phyloP scores from a whole-genome alignment of 2,797 vertebrate species.

The Mormyrops attenuatus region DNA sequence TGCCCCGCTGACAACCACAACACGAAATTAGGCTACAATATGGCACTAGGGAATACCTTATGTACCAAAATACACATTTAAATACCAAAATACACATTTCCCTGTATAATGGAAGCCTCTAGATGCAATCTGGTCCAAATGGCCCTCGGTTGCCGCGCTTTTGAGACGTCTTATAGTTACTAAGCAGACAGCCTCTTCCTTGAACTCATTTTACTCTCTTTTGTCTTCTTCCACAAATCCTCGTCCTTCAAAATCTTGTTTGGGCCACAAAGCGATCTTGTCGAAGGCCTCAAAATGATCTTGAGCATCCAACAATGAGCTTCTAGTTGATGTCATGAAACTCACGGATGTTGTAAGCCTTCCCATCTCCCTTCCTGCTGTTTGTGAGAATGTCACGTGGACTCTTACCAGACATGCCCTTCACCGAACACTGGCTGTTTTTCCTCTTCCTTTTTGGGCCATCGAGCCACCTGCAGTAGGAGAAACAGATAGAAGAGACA shows the following conservation, averaged over 20 bases:
- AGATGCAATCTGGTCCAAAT: neutral
- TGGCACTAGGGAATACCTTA: neutral
- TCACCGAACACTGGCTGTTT: constrained; percentile 98
- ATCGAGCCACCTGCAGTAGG: constrained; percentile 87
- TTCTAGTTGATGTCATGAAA: neutral
- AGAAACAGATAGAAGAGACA: constrained; percentile 10
- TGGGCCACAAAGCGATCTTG: neutral
- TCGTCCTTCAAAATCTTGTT: neutral
- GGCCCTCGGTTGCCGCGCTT: neutral
- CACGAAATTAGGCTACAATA: neutral
- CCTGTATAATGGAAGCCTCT: neutral
- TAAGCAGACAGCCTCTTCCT: neutral
- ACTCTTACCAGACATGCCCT: constrained; percentile 93
- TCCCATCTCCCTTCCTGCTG: neutral
- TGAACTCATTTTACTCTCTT: neutral
- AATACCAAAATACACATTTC: neutral
- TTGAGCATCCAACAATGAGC: neutral
- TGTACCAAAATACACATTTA: neutral
- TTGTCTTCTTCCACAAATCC: neutral
- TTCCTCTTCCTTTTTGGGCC: constrained; percentile 96
- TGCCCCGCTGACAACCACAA: neutral
- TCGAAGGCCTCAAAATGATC: neutral
- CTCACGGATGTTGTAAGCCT: neutral
- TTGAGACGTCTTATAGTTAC: neutral
- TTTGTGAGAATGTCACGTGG: neutral